A percentile compares a stretch with the other conserved stretches of the same genome.
phyloP scores from a whole-genome alignment of 2,797 vertebrate genomes.

The Schizopygopsis pylzovi region DNA sequence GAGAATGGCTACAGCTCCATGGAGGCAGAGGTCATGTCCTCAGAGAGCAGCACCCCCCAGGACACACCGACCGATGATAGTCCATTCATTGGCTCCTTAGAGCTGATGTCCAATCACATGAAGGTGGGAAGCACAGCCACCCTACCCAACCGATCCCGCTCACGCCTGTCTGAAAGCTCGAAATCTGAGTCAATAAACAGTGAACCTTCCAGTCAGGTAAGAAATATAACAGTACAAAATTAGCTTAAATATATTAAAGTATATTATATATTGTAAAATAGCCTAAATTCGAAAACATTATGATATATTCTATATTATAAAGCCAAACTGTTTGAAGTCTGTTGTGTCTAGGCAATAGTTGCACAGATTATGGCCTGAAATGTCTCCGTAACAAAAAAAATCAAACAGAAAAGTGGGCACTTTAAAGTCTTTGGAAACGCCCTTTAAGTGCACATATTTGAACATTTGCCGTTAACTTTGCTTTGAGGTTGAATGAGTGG shows the following conservation, averaged over 20 bases:
- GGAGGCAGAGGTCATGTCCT: conserved; percentile 72
- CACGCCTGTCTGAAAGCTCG: conserved; percentile 75
- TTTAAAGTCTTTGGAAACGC: conserved; percentile 1
- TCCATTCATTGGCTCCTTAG: conserved; percentile 31
- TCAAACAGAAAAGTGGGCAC: conserved; percentile 8
- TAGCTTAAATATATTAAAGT: neutral
- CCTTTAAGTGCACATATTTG: conserved; percentile 14
- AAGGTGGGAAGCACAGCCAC: conserved; percentile 65
- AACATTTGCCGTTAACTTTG: conserved; percentile 6
- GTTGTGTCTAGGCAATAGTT: neutral
- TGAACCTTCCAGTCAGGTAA: conserved; percentile 84
- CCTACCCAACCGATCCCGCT: conserved; percentile 68
- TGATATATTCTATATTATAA: neutral
- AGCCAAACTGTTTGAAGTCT: neutral
- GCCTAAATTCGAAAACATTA: neutral
- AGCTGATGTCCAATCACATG: conserved; percentile 40
- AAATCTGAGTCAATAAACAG: conserved; percentile 75
- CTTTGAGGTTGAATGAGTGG: conserved; percentile 29
- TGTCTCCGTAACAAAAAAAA: neutral
- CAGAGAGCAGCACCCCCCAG: conserved; percentile 58
- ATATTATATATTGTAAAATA: neutral
- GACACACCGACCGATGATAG: conserved; percentile 53
- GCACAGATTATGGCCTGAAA: neutral
- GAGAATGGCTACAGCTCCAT: conserved; percentile 76
- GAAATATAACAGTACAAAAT: conserved; percentile 14